Percentiles rank a stretch among this genome's conserved stretches.
These are phyloP conservation scores for Drosophila jambulina DNA, from an alignment of 1,140 invertebrate genomes.

Conservation along the genomic window DNA sequence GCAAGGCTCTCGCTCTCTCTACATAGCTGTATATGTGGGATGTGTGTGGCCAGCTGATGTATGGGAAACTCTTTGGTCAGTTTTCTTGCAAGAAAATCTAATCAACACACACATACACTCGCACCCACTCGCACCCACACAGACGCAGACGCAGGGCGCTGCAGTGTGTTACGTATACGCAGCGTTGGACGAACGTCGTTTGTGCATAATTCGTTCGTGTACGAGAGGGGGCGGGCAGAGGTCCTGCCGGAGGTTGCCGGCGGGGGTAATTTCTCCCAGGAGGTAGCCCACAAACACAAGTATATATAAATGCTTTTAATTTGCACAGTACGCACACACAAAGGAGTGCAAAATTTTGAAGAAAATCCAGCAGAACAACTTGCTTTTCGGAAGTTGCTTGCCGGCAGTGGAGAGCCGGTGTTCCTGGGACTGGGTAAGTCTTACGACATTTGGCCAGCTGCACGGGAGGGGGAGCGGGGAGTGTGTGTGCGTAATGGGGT, in stretches of 20 bases:
- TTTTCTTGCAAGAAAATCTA: conserved; percentile 83
- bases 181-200: conserved; percentile 63
- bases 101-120: conserved; percentile 65
- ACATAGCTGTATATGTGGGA: conserved; percentile 4
- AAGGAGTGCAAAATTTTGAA: conserved; percentile 72
- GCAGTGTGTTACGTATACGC: conserved; percentile 73
- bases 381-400: conserved; percentile 26
- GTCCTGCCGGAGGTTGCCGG: not conserved
- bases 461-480: not conserved
- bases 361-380: conserved; percentile 62
- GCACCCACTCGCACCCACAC: conserved; percentile 2
- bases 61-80: conserved; percentile 77
- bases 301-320: conserved; percentile 76
- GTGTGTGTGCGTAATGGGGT: conserved; percentile 5
- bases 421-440: conserved; percentile 55
- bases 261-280: conserved; percentile 73
- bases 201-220: conserved; percentile 72
- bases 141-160: conserved; percentile 3
- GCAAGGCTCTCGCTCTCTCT: conserved; percentile 46
- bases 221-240: not conserved
- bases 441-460: conserved; percentile 46
- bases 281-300: conserved; percentile 44
- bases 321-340: conserved; percentile 63
- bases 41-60: conserved; percentile 70
- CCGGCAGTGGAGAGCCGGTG: not conserved